Conservation (phyloP, 2,797 vertebrate genomes). For the Argentina silus region DNA sequence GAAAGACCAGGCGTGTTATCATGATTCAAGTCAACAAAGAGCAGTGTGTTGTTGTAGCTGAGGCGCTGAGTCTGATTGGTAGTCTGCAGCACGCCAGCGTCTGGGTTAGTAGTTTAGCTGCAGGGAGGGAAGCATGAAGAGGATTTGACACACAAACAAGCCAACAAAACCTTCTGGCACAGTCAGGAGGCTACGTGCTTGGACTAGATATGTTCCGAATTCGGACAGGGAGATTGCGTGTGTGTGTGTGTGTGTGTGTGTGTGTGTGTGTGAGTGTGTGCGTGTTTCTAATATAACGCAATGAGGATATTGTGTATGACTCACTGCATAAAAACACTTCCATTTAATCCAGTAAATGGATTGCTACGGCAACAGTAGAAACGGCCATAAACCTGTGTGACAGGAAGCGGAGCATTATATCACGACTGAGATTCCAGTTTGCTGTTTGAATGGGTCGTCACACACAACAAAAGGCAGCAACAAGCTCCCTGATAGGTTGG, state of each 20-base stretch:
- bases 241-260: neutral
- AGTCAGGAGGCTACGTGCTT: neutral
- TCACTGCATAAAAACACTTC: neutral
- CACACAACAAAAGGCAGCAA: constrained; percentile 30
- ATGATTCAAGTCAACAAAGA: constrained; percentile 1
- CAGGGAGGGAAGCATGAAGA: neutral
- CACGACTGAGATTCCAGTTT: constrained; percentile 29
- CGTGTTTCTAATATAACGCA: constrained; percentile 4
- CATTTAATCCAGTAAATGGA: constrained; percentile 10
- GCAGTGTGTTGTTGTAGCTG: constrained; percentile 7
- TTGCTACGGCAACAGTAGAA: constrained; percentile 3
- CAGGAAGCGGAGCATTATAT: constrained; percentile 31
- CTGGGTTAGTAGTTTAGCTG: constrained; percentile 20
- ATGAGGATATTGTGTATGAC: neutral
- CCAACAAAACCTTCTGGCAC: neutral
- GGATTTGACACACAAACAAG: constrained; percentile 21
- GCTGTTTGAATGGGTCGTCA: constrained; percentile 19
- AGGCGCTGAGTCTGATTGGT: constrained; percentile 3
- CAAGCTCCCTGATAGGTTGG: constrained; percentile 52
- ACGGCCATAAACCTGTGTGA: constrained; percentile 1
- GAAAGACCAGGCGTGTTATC: neutral
- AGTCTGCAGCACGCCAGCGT: constrained; percentile 2
- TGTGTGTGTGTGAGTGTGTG: constrained; percentile 11
- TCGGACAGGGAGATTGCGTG: neutral
- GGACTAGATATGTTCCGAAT: neutral